Base-by-base conservation (phyloP, 2,888 invertebrate species). In the Noctua janthe region DNA sequence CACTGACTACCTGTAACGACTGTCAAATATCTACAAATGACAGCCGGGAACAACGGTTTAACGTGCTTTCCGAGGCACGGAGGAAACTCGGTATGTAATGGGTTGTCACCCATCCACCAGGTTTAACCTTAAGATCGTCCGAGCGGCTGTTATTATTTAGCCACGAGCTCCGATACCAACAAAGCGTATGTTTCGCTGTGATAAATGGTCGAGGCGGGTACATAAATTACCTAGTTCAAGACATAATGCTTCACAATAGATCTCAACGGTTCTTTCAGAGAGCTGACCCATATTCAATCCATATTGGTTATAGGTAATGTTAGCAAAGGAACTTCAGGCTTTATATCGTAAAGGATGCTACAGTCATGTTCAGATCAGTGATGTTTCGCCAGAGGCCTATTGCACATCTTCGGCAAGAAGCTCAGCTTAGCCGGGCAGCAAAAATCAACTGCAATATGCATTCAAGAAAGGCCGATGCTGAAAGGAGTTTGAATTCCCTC, bases 211-310 rank as follows among this genome's bases (percentile, higher is more conserved):
- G 29, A 10, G 10, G 13, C 35, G 54, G 17, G 20, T 47, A 0
- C 62, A 51, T 70, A n/a, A 70, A 70, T 59, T 70, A 43, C 51
- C 29, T 35, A 39, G 2, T 43, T 11, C 29, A 29, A 59, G 10
- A 70, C 23, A 77, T 29, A 78, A 62, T 70, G 29, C 29, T 51
- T 17, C 11, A 78, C 59, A 62, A 70, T 62, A 51, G 6, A 11
- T 62, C 15, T 59, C 29, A 56, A 17, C n/a, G n/a, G n/a, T 69
- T n/a, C 49, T 39, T 69, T 49, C 29, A 56, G 15, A 49, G 13
- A 7, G 10, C n/a, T 23, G 29, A 8, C 20, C 7, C 20, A 47
- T 11, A 56, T 66, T 23, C 1, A 43, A 6, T 20, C 43, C 2
- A 35, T 17, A 2, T 17, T 10, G 6, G 10, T 17, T 35, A 47